Evolutionary conservation across 2,113 vertebrate species (phyloP).

Genomic region (Patagioenas fasciata): DNA sequence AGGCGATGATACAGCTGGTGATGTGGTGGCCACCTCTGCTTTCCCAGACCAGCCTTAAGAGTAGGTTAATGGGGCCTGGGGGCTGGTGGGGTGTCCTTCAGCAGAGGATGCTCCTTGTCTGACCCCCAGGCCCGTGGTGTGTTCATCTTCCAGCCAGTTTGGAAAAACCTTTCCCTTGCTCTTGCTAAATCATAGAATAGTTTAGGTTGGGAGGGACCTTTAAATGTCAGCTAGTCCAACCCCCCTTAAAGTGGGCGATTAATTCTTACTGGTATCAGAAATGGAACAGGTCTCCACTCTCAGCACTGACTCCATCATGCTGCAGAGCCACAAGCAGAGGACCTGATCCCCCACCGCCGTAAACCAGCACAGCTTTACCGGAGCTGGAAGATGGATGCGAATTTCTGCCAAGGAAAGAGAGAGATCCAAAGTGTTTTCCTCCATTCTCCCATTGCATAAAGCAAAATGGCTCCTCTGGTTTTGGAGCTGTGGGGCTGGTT

Average conservation of each 20-base stretch:
- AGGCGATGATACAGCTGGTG: neutral
- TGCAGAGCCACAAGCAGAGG: neutral
- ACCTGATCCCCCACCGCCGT: accelerated
- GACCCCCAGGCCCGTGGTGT: neutral
- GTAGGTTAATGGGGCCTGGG: neutral
- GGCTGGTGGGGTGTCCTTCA: neutral
- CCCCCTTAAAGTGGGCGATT: neutral
- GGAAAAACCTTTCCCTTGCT: neutral
- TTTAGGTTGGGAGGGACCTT: no score
- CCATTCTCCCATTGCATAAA: neutral
- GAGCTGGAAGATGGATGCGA: neutral
- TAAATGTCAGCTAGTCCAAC: no score
- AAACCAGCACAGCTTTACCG: neutral
- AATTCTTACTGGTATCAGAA: neutral
- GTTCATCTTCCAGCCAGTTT: neutral
- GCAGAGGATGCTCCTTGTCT: neutral
- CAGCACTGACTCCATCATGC: neutral
- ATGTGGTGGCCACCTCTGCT: neutral
- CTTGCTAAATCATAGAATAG: neutral
- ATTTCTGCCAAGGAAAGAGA: neutral
- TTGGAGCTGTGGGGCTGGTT: neutral
- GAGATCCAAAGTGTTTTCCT: neutral
- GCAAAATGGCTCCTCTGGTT: neutral
- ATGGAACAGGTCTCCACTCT: neutral
- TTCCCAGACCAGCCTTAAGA: neutral